phyloP scores from a whole-genome alignment of 2,888 invertebrate species.

The Ceriagrion tenellum region DNA sequence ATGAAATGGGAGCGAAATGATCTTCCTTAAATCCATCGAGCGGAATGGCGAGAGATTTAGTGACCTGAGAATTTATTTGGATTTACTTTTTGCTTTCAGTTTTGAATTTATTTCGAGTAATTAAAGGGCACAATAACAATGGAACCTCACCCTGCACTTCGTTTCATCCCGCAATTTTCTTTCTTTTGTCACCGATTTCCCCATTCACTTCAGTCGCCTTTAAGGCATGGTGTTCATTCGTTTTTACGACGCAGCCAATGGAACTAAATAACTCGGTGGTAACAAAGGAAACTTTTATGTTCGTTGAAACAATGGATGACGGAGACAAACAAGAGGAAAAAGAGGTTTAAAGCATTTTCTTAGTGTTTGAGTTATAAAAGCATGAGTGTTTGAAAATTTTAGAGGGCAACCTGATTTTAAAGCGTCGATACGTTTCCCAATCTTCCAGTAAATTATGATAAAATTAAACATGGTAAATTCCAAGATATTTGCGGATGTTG shows the following conservation, averaged over 20 bases:
- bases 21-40: neutral
- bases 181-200: neutral
- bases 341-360: neutral
- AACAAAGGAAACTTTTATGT: neutral
- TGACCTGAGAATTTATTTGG: neutral
- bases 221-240: neutral
- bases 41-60: neutral
- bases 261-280: neutral
- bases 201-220: neutral
- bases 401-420: no score
- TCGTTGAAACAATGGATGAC: neutral
- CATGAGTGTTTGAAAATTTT: no score
- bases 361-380: neutral
- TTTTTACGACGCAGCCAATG: neutral
- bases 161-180: neutral
- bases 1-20: no score
- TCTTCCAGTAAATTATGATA: no score
- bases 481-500: no score
- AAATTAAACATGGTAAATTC: no score
- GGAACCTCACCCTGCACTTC: neutral
- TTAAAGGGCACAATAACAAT: neutral
- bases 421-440: no score
- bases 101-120: neutral
- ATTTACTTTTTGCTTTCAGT: neutral
- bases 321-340: neutral